Evolutionary conservation across 2,797 vertebrate species (phyloP).

Genomic region (Danio jaintianensis): DNA sequence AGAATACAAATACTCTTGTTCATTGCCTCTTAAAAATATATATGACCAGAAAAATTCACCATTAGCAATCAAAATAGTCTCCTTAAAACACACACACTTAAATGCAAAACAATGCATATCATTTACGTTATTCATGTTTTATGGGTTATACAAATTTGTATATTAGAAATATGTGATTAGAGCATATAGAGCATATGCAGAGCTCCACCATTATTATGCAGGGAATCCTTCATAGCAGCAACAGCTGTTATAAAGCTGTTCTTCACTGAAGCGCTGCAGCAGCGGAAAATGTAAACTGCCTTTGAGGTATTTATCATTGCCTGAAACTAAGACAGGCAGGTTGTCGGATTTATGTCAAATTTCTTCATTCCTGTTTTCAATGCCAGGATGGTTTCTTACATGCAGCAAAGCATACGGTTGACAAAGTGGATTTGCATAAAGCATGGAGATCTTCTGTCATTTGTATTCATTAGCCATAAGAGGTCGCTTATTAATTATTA

Average conservation of each 20-base stretch:
- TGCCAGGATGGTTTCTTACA: not conserved
- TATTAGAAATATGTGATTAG: conserved; percentile 10
- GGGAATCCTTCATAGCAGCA: conserved; percentile 18
- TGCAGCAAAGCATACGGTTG: not conserved
- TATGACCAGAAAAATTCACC: no score
- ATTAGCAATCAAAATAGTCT: no score
- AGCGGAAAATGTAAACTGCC: not conserved
- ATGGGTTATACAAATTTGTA: not conserved
- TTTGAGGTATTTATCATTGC: conserved; percentile 20
- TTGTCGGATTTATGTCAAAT: conserved; percentile 33
- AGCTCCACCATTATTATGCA: conserved; percentile 14
- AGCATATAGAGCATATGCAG: not conserved
- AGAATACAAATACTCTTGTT: no score
- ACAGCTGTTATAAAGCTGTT: conserved; percentile 17
- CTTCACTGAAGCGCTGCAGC: not conserved
- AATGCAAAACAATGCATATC: no score
- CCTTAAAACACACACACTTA: no score
- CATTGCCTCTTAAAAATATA: no score
- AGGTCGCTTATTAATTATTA: no score
- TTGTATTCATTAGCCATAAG: not conserved
- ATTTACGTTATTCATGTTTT: not conserved
- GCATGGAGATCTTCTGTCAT: not conserved
- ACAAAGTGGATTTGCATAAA: not conserved
- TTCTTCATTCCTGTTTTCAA: not conserved
- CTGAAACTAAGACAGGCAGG: conserved; percentile 6